A percentile compares a stretch with the other conserved stretches of the same genome.
These are phyloP conservation scores for Turritopsis dohrnii DNA, from an alignment of 30 jellyfish, hydroid and myxozoan species.

Conservation along the genomic window DNA sequence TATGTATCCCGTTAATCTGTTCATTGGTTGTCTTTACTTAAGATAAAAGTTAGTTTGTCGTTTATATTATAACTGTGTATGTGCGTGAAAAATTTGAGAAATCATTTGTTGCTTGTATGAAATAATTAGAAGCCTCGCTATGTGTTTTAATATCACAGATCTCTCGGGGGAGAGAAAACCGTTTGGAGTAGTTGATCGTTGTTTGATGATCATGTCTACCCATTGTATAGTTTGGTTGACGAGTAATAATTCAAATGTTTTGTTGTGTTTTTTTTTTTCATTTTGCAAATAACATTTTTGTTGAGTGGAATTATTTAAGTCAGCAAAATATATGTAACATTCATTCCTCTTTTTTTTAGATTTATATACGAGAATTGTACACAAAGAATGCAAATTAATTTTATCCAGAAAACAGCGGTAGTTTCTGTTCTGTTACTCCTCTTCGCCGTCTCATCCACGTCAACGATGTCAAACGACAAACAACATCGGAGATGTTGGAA, in stretches of 20 bases:
- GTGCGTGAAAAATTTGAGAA: neutral
- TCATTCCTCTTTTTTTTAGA: neutral
- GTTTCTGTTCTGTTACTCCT: neutral
- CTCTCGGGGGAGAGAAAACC: neutral
- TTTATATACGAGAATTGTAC: neutral
- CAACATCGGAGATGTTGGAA: conserved; percentile 46
- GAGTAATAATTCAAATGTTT: too few species aligned
- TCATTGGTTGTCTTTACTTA: neutral
- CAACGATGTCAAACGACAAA: neutral
- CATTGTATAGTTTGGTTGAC: too few species aligned
- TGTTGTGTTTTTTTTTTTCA: too few species aligned
- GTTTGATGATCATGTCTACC: neutral
- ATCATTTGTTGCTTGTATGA: neutral
- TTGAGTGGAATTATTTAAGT: too few species aligned
- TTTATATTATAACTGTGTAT: neutral
- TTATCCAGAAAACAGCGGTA: neutral
- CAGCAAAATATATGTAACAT: too few species aligned
- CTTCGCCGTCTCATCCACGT: neutral
- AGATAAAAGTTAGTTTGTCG: neutral
- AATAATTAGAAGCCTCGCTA: neutral
- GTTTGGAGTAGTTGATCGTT: neutral
- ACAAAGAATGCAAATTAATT: conserved; percentile 11
- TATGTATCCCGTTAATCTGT: neutral
- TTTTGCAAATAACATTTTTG: too few species aligned
- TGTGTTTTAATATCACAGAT: neutral